Conservation (phyloP, 2,797 vertebrate genomes). For the Sparus aurata region DNA sequence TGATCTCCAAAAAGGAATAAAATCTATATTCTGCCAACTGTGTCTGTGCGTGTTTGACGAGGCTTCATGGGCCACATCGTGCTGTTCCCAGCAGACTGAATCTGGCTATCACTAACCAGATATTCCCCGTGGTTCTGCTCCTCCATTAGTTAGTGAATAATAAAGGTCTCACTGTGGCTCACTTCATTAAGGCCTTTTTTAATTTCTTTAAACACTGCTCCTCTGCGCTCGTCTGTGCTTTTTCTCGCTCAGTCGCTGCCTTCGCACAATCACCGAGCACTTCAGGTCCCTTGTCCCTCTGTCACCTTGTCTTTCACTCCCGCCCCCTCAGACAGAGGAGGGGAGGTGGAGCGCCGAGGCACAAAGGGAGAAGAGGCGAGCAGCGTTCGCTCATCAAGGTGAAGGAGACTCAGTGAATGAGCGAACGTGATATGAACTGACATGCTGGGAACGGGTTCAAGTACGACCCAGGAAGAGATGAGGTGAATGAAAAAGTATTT, state of each 20-base stretch:
- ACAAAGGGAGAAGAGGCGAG: constrained; percentile 56
- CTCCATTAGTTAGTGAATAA: constrained; percentile 54
- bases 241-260: constrained; percentile 26
- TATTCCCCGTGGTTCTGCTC: constrained; percentile 41
- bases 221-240: constrained; percentile 12
- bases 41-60: constrained; percentile 15
- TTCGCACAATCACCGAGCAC: constrained; percentile 39
- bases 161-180: constrained; percentile 55
- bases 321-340: constrained; percentile 51
- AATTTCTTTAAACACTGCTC: constrained; percentile 40
- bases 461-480: constrained; percentile 36
- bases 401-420: constrained; percentile 52
- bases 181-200: constrained; percentile 45
- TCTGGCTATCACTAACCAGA: constrained; percentile 26
- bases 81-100: constrained; percentile 15
- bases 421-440: constrained; percentile 53
- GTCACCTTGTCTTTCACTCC: constrained; percentile 73
- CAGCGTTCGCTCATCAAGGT: constrained; percentile 54
- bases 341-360: constrained; percentile 46
- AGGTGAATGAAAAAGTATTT: constrained; percentile 30
- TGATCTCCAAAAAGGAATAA: constrained; percentile 18
- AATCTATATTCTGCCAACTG: constrained; percentile 16
- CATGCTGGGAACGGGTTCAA: constrained; percentile 51
- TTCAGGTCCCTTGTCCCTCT: constrained; percentile 52
- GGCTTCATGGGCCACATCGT: constrained; percentile 9